phyloP scores from a whole-genome alignment of 2,888 invertebrate genomes.

The Mylabris sibirica region DNA sequence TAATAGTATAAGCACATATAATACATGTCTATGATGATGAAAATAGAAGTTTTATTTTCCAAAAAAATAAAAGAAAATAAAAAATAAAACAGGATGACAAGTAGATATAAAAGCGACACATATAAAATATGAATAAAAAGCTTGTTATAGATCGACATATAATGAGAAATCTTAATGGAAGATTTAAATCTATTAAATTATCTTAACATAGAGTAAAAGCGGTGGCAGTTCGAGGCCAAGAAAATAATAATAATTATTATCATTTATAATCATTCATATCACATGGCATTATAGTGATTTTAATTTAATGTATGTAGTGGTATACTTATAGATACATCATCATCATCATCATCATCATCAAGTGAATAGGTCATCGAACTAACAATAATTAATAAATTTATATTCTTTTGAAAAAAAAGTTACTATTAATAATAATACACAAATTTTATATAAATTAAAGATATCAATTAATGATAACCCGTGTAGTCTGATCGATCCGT shows the following conservation, averaged over 20 bases:
- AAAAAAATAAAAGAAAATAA: too few species aligned
- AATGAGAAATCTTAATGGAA: slow-evolving; percentile 43
- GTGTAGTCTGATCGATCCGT: background rate
- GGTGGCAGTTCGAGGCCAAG: slow-evolving; percentile 45
- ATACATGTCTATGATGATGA: background rate
- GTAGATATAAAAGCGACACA: slow-evolving; percentile 25
- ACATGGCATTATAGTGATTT: slow-evolving; percentile 52
- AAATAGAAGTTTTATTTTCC: too few species aligned
- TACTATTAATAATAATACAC: background rate
- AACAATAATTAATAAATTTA: slow-evolving; percentile 23
- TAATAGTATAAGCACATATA: too few species aligned
- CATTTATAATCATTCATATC: slow-evolving; percentile 52
- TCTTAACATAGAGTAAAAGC: slow-evolving; percentile 27
- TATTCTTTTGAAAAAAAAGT: too few species aligned
- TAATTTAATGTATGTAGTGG: slow-evolving; percentile 23
- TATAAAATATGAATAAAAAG: slow-evolving; percentile 31
- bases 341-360: too few species aligned
- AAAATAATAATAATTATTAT: slow-evolving; percentile 53
- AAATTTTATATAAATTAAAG: background rate
- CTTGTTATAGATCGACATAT: slow-evolving; percentile 34
- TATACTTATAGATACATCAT: background rate
- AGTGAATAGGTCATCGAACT: slow-evolving; percentile 29
- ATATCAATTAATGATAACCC: slow-evolving; percentile 7
- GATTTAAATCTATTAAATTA: slow-evolving; percentile 40
- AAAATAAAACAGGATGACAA: slow-evolving; percentile 27